Conservation (phyloP, 2,113 vertebrate species). For the Candoia aspera region DNA sequence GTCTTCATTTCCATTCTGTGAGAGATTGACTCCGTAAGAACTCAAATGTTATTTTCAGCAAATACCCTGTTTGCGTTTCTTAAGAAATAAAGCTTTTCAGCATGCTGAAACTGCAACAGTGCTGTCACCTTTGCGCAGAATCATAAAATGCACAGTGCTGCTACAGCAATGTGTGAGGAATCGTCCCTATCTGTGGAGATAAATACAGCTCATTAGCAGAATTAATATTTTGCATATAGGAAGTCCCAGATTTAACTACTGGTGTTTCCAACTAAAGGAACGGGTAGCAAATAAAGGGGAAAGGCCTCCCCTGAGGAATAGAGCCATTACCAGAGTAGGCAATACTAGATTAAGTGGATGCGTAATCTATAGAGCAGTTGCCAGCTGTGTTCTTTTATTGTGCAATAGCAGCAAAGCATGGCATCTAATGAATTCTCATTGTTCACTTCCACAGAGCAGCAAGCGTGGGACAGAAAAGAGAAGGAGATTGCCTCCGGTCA, state of each 20-base stretch:
- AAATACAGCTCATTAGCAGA: neutral
- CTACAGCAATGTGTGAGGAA: neutral
- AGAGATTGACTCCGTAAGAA: neutral
- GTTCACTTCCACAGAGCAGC: conserved; percentile 1
- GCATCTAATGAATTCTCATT: neutral
- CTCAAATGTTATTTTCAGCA: neutral
- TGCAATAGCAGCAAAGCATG: neutral
- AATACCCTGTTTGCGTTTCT: neutral
- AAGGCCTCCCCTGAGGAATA: neutral
- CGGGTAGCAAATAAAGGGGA: neutral
- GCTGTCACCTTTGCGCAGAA: neutral
- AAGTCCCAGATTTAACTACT: neutral
- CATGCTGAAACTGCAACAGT: neutral
- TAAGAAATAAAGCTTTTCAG: neutral
- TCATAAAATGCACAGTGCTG: neutral
- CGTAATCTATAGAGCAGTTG: neutral
- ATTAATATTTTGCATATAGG: neutral
- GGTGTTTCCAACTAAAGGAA: neutral
- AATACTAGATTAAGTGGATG: neutral
- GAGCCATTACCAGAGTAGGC: neutral
- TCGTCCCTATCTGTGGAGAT: neutral
- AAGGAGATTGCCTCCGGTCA: neutral
- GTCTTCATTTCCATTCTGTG: neutral
- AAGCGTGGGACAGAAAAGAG: neutral
- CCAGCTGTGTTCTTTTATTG: neutral